Evolutionary conservation across 1,140 invertebrate genomes (phyloP), one percentile per base, ranked within the genome.

Genomic region (Mizuhopecten yessoensis): DNA sequence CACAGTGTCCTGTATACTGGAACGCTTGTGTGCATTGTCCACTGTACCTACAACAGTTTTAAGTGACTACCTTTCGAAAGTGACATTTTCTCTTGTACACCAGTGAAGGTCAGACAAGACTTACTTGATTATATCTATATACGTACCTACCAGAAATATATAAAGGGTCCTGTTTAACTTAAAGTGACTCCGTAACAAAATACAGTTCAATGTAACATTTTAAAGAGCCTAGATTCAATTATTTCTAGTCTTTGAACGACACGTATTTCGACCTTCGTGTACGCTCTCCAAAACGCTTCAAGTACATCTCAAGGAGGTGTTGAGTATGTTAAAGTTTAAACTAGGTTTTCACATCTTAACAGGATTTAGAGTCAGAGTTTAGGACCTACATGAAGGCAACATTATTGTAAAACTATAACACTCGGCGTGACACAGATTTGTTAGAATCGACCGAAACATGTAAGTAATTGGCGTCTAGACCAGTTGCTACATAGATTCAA

Each of bases 361-460:
- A 29, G n/a, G 57, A 75, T 75, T 75, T 75, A 75, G 57, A 9
- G 23, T 29, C n/a, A 75, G 57, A n/a, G n/a, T 17, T 75, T 75
- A 17, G 57, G 57, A 75, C 57, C 57, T 75, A 29, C n/a, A 75
- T 9, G 57, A 75, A n/a, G 57, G 57, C 29, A n/a, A 75, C 57
- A 75, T 75, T 75, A 75, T 75, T 75, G 57, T 75, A 75, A n/a
- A n/a, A 75, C 57, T n/a, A 75, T 29, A 75, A 75, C 57, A 75
- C 23, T 5, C n/a, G 0, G 57, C 11, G 57, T 75, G 57, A 75
- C n/a, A 75, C n/a, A n/a, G 57, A 75, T 75, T 75, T 75, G 57
- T 75, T 29, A 75, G 23, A 75, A 75, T 75, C 42, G 57, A 11
- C 57, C 29, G 57, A 75, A 75, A 75, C n/a, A 75, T 75, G n/a